Conservation (phyloP, 2,797 vertebrate species). For the Pangasius krempfi region DNA sequence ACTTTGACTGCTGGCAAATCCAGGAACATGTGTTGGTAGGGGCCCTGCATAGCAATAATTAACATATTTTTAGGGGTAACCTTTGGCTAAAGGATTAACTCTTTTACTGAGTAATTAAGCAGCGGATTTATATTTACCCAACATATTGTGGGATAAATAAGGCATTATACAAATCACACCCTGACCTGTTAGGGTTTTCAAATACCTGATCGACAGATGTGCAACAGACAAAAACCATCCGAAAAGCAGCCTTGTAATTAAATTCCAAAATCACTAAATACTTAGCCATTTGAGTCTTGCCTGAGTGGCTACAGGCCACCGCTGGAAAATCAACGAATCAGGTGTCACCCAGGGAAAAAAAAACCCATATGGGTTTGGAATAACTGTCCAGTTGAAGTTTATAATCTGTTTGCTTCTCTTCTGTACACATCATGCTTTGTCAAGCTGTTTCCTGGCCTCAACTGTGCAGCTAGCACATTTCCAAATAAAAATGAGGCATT, state of each 20-base stretch:
- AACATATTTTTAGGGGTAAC: conserved; percentile 71
- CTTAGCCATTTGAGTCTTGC: conserved; percentile 66
- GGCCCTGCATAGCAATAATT: conserved; percentile 68
- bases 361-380: conserved; percentile 66
- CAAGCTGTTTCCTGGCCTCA: conserved; percentile 69
- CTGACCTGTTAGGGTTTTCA: conserved; percentile 63
- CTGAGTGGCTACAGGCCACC: conserved; percentile 48
- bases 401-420: conserved; percentile 64
- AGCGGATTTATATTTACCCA: conserved; percentile 71
- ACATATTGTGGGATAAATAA: conserved; percentile 81
- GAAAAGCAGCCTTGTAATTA: conserved; percentile 64
- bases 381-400: conserved; percentile 64
- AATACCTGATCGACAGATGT: conserved; percentile 78
- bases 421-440: conserved; percentile 59
- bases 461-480: conserved; percentile 64
- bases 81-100: conserved; percentile 71
- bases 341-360: conserved; percentile 37
- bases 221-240: conserved; percentile 41
- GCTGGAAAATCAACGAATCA: conserved; percentile 63
- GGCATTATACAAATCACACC: conserved; percentile 69
- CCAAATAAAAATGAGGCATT: conserved; percentile 53
- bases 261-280: conserved; percentile 64
- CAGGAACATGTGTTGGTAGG: conserved; percentile 54
- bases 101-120: conserved; percentile 76
- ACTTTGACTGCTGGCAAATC: conserved; percentile 69